Base-by-base conservation (phyloP, 2,797 vertebrate genomes). In the Vipera ursinii region DNA sequence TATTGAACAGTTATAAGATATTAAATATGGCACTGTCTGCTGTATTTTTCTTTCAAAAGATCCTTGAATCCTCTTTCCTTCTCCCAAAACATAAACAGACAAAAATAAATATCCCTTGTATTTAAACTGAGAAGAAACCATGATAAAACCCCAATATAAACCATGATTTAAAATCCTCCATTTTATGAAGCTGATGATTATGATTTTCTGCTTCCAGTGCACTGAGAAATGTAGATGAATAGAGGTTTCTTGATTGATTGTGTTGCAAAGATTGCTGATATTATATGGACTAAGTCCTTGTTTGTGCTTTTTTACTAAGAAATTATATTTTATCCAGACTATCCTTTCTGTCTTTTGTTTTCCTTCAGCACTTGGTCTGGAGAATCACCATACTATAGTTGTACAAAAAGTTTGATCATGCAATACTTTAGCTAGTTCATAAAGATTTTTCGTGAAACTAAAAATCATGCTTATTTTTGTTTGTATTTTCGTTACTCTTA, bases 51-150 rank as follows among this genome's bases (percentile, higher is more conserved):
- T 95, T 24, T 63, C 90, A 94, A 91, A 91, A 69, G 28, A 92
- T 95, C 95, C 92, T 61, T 94, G 94, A 93, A 92, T 95, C 95
- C 96, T 95, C 32, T 17, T 59, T 26, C 94, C 93, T 96, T 95
- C 95, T 96, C 26, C 53, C 48, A n/a, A 93, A 94, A 96, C 95
- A 96, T 96, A 82, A 48, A 82, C 17, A 22, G 73, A 78, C 38
- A 88, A 60, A 94, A 95, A 7, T 95, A 96, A 96, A 95, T 96
- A 96, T 95, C 96, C 32, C 22, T 53, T 96, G n/a, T 96, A 95
- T 96, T 94, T 96, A 95, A 57, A 9, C 5, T 91, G 26, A 87
- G 32, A 73, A 69, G 26, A 78, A 57, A 44, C 9, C 38, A 38
- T 26, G 53, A 69, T 88, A 51, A n/a, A 55, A 60, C n/a, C 28